Evolutionary conservation across 2,888 invertebrate species (phyloP), one percentile per base, ranked within the genome.

Genomic region (Rutpela maculata): DNA sequence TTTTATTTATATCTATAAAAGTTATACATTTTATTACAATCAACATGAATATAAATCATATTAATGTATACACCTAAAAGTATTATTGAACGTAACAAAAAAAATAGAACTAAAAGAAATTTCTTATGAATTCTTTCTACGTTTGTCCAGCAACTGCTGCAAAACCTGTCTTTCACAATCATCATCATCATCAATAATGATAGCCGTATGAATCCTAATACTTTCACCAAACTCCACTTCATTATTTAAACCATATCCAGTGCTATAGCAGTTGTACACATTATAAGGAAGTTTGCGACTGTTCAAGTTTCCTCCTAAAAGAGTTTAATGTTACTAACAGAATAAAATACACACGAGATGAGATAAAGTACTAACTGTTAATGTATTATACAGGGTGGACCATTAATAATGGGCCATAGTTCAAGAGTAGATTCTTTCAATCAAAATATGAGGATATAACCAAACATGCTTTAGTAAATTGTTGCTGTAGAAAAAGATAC

Each of bases 171-270:
- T 77, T 43, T 81, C 81, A 55, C 74, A 62, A 18, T 78, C 77
- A 57, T 80, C 80, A 56, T 81, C 74, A 35, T 81, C 81, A 57
- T 81, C 81, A 38, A 81, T 79, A 17, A 81, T 79, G 5, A 81
- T 78, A 9, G 81, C 81, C 4, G 81, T 79, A 38, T 81, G 81
- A 18, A 81, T 67, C 43, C 74, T 76, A 38, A 81, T 65, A 63
- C 59, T 77, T 59, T 80, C 77, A 11, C 80, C 80, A 9, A 62
- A 22, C 56, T 66, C 60, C 38, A 71, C 17, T 19, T 72, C 57
- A n/a, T 62, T 62, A 12, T 38, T 60, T 18, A 67, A 55, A n/a
- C 74, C 70, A 65, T 74, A 74, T 22, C 50, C 38, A 12, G 55
- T 11, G 11, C 55, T 66, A 11, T 22, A 63, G 15, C 19, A 63